Evolutionary conservation across 2,113 vertebrate species (phyloP), one percentile per base, ranked within the genome.

Genomic region (Puntigrus tetrazona): DNA sequence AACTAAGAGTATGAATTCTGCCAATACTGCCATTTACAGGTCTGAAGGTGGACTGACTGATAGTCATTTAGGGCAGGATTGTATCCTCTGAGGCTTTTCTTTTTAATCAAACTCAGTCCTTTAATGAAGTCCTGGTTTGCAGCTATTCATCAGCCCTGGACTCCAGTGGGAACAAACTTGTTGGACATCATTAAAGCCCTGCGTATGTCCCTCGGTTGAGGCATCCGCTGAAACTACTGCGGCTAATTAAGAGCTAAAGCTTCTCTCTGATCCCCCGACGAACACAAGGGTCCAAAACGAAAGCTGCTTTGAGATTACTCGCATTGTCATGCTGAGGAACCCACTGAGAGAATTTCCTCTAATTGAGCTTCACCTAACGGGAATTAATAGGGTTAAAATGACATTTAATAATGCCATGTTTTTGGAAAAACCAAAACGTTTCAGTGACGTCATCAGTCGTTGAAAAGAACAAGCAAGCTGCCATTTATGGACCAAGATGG

Each of bases 31-130:
- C 81, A 78, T 69, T 59, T 29, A 18, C 67, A 87, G 65, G 72
- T 87, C 61, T 81, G 61, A 43, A 20, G 47, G 69, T 47, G 63
- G 22, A 4, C 10, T 82, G 25, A 86, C 76, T 82, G 73, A 52
- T 47, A 38, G 80, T 45, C 47, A 70, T 82, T 65, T 34, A 34
- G 11, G 16, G 80, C 52, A 67, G n/a, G 55, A 2, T 9, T 25
- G 8, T 41, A 74, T 52, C 52, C 81, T 43, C n/a, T 50, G 22
- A 16, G 52, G 84, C 38, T 81, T 69, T 43, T 41, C 43, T 38
- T 87, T n/a, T 73, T 70, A 81, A 87, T 87, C 80, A 81, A 29
- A 80, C 55, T 72, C 75, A 78, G 75, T 87, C 75, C 80, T 47
- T 59, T 84, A 86, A 89, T 87, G 38, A 86, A 67, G 84, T 18